Percentiles rank a stretch among this genome's conserved stretches.
Conservation (phyloP, 2,797 vertebrate genomes). For the Xenentodon cancila region DNA sequence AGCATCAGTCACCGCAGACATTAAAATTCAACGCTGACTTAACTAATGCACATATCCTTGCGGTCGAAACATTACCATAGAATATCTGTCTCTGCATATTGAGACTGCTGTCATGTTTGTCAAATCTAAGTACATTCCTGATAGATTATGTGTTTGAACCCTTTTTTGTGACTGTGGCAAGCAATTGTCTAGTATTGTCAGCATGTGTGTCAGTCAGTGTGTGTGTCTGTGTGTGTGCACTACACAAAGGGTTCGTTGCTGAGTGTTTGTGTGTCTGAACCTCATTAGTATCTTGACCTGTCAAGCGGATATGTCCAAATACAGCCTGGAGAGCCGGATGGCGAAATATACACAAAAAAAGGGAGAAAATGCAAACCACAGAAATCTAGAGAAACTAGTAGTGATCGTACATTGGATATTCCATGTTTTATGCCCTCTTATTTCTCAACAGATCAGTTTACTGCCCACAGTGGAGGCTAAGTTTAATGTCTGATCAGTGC, state of each 20-base stretch:
- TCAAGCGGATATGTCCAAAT: slow-evolving; percentile 52
- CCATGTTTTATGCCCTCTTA: slow-evolving; percentile 35
- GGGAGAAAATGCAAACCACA: slow-evolving; percentile 4
- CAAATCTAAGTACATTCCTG: slow-evolving; percentile 36
- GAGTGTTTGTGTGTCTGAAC: slow-evolving; percentile 41
- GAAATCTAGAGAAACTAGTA: slow-evolving; percentile 11
- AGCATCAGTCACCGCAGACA: background rate
- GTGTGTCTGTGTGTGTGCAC: too few species aligned
- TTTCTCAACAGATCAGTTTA: slow-evolving; percentile 9
- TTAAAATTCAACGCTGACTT: slow-evolving; percentile 20
- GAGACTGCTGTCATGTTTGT: slow-evolving; percentile 53
- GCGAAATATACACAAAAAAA: background rate
- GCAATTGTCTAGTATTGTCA: slow-evolving; percentile 9
- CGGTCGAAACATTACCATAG: slow-evolving; percentile 5
- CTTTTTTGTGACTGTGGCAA: slow-evolving; percentile 8
- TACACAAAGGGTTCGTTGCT: slow-evolving; percentile 6
- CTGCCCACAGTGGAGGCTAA: slow-evolving; percentile 5
- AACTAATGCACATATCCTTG: slow-evolving; percentile 1
- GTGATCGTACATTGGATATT: slow-evolving; percentile 2
- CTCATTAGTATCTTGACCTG: slow-evolving; percentile 49
- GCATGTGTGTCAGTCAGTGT: slow-evolving; percentile 1
- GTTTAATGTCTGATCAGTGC: slow-evolving; percentile 8
- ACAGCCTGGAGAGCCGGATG: slow-evolving; percentile 44
- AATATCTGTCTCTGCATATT: slow-evolving; percentile 18
- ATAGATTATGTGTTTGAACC: slow-evolving; percentile 31